Evolutionary conservation across 2,113 vertebrate species (phyloP), one percentile per base, ranked within the genome.

Genomic region (Phoxinus phoxinus): DNA sequence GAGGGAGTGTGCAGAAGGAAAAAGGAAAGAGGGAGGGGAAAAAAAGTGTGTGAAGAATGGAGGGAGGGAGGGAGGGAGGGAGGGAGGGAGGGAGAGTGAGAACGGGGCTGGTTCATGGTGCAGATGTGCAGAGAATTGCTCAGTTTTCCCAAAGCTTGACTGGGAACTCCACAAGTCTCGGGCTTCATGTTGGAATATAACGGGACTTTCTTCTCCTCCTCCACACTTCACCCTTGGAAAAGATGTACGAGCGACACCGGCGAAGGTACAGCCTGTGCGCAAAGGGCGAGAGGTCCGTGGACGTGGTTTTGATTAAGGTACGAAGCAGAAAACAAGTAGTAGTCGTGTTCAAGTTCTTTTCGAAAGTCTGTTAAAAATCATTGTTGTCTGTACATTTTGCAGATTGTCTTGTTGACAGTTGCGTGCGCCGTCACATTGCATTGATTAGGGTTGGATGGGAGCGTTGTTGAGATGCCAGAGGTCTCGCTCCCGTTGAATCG

Each of bases 171-270:
- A 15, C 0, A 23, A 83, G 30, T 37, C 88, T 21, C 1, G 73
- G 81, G 23, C 88, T 90, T 92, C 86, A 90, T 93, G 89, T 89
- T 89, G 92, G 92, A 87, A 81, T 90, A 76, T 88, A 6, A 77
- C 27, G 69, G 53, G 27, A 65, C 65, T 48, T 83, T 65, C 65
- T 53, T 27, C 37, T n/a, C 3, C 58, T 30, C 46, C 37, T 82
- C 21, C 21, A 81, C 25, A 21, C 63, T 71, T n/a, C n/a, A 8
- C 19, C 15, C 5, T 13, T 17, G 91, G 91, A 44, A 85, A 95
- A 91, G 88, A 98, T 98, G 97, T 98, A 97, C 3, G 97, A 98
- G 27, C 94, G 97, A 80, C 95, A 97, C 92, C 96, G 93, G 92
- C 92, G 96, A 88, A 95, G 96, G 69, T 98, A 98, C 90, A 98